Conservation (phyloP, 2,888 invertebrate genomes). For the Lepas anatifera region DNA sequence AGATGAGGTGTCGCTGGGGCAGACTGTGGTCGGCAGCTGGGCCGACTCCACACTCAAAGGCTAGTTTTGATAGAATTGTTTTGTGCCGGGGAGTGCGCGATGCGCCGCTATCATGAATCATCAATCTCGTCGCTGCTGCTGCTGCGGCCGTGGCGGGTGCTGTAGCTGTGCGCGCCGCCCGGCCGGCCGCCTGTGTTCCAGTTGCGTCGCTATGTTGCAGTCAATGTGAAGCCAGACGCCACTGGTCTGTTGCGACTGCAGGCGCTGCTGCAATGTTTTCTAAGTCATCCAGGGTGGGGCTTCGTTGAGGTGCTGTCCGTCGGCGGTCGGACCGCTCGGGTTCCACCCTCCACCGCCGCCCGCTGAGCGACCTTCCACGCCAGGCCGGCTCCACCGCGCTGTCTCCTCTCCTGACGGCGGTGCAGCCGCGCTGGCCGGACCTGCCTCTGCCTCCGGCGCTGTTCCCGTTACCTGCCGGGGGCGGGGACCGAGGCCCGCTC, state of each 20-base stretch:
- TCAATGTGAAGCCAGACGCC: too few species aligned
- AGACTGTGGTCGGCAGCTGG: too few species aligned
- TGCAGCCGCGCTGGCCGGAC: neutral
- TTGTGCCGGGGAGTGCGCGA: neutral
- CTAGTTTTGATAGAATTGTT: slow-evolving; percentile 3
- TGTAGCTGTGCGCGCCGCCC: neutral
- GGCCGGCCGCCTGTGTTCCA: neutral
- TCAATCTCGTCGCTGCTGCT: too few species aligned
- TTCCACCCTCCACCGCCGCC: too few species aligned
- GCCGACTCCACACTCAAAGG: neutral
- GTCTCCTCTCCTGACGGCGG: neutral
- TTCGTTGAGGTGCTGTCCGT: too few species aligned
- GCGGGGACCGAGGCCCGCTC: neutral
- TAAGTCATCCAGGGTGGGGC: neutral
- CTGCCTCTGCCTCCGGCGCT: neutral
- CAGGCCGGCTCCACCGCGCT: too few species aligned
- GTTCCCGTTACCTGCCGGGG: neutral
- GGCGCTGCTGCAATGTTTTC: slow-evolving; percentile 3
- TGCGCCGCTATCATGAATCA: neutral
- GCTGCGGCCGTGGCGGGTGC: too few species aligned
- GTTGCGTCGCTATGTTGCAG: neutral
- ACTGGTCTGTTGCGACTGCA: neutral
- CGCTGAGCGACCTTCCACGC: too few species aligned
- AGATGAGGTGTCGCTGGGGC: neutral
- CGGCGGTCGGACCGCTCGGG: too few species aligned